These are phyloP conservation scores for Hemibagrus wyckioides DNA, from an alignment of 2,113 vertebrate genomes.

Conservation along the genomic window DNA sequence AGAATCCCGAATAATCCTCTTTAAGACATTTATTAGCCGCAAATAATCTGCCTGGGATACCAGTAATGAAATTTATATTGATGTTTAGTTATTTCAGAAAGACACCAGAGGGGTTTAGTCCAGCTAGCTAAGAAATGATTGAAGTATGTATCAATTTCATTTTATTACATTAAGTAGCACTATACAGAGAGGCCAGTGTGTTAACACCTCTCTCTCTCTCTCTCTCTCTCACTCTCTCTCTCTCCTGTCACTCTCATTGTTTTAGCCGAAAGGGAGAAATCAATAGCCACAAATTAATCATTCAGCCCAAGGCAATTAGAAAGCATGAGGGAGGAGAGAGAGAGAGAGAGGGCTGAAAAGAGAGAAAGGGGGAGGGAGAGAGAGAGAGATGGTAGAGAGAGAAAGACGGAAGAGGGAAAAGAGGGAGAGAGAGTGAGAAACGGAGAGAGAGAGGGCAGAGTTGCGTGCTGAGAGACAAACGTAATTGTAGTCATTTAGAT, in stretches of 20 bases:
- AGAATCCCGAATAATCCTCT: background rate
- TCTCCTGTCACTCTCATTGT: conserved; percentile 47
- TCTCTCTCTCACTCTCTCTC: conserved; percentile 35
- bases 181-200: conserved; percentile 64
- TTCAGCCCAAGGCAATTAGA: conserved; percentile 56
- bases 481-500: conserved; percentile 46
- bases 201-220: conserved; percentile 39
- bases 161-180: conserved; percentile 58
- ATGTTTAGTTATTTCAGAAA: background rate
- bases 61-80: background rate
- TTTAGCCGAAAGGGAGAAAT: conserved; percentile 58
- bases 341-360: background rate
- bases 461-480: conserved; percentile 6
- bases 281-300: conserved; percentile 64
- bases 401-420: conserved; percentile 1
- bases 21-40: background rate
- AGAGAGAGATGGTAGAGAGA: background rate
- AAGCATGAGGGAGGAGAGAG: conserved; percentile 37
- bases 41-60: background rate
- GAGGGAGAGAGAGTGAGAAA: background rate
- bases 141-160: conserved; percentile 55
- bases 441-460: conserved; percentile 15
- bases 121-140: background rate
- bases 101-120: too few relatives aligned
- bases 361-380: conserved; percentile 1